Conservation (phyloP, 2,888 invertebrate species). For the Argyresthia goedartella region DNA sequence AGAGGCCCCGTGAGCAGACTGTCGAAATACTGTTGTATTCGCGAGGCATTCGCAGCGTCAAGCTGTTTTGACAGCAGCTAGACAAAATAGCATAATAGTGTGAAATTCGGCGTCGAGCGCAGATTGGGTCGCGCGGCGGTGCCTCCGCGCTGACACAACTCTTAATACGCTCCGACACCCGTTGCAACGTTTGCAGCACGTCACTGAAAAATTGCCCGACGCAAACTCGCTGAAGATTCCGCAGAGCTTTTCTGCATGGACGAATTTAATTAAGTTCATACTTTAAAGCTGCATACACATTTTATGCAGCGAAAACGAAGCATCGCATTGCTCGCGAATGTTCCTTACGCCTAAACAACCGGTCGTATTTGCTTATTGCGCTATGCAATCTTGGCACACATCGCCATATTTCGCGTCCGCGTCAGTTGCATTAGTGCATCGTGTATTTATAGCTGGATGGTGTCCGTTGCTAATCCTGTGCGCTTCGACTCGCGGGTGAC, state of each 20-base stretch:
- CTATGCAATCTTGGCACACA: slow-evolving; percentile 13
- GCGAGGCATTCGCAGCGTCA: slow-evolving; percentile 15
- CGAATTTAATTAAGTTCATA: background rate
- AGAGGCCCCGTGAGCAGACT: slow-evolving; percentile 11
- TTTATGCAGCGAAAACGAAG: background rate
- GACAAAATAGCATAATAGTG: slow-evolving; percentile 17
- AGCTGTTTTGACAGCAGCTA: slow-evolving; percentile 20
- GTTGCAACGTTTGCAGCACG: background rate
- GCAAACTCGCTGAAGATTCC: background rate
- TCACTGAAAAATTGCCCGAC: background rate
- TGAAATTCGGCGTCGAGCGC: slow-evolving; percentile 11
- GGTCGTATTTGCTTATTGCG: background rate
- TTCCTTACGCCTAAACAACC: background rate
- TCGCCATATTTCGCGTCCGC: slow-evolving; percentile 20
- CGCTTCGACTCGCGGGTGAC: slow-evolving; percentile 14
- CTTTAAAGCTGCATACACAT: background rate
- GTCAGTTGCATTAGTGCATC: slow-evolving; percentile 33
- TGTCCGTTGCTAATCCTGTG: background rate
- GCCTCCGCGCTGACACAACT: background rate
- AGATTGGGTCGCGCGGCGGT: background rate
- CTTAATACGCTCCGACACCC: background rate
- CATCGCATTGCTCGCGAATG: background rate
- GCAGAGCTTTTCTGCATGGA: background rate
- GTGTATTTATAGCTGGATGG: slow-evolving; percentile 7
- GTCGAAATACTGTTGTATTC: slow-evolving; percentile 23